Percentiles rank a stretch among this genome's conserved stretches.
These are phyloP conservation scores for Nineta flava DNA, from an alignment of 2,888 invertebrate genomes.

Conservation along the genomic window DNA sequence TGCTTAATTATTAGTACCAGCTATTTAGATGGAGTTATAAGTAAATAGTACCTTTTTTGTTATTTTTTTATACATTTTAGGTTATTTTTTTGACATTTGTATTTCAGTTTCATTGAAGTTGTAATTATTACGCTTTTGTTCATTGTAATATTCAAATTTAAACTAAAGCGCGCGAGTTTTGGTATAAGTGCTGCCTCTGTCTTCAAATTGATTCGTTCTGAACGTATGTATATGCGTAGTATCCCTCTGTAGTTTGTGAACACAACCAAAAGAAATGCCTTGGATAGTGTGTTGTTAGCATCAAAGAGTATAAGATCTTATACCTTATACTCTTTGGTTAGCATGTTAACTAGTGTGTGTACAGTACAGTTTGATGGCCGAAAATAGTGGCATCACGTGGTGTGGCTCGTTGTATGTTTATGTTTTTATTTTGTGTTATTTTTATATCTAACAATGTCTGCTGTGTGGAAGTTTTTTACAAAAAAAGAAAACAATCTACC, in stretches of 20 bases:
- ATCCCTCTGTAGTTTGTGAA: background rate
- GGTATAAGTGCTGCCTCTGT: too few relatives aligned
- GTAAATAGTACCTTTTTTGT: too few relatives aligned
- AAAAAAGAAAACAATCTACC: background rate
- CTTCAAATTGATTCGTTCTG: conserved; percentile 24
- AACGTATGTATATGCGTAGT: background rate
- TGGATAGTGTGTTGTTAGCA: background rate
- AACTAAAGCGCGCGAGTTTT: too few relatives aligned
- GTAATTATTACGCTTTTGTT: too few relatives aligned
- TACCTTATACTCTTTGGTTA: background rate
- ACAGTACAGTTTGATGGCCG: background rate
- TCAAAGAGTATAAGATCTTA: background rate
- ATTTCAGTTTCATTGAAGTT: too few relatives aligned
- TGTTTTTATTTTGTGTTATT: background rate
- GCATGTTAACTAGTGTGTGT: background rate
- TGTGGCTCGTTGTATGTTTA: background rate
- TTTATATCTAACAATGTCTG: background rate
- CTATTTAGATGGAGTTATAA: too few relatives aligned
- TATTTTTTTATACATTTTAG: too few relatives aligned
- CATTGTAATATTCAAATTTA: too few relatives aligned
- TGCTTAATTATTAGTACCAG: too few relatives aligned
- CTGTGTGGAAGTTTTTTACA: background rate
- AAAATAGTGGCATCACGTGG: background rate
- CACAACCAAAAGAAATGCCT: background rate
- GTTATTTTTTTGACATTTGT: too few relatives aligned